Evolutionary conservation across 2,888 invertebrate genomes (phyloP), one percentile per base, ranked within the genome.

Genomic region (Eristalinus aeneus): DNA sequence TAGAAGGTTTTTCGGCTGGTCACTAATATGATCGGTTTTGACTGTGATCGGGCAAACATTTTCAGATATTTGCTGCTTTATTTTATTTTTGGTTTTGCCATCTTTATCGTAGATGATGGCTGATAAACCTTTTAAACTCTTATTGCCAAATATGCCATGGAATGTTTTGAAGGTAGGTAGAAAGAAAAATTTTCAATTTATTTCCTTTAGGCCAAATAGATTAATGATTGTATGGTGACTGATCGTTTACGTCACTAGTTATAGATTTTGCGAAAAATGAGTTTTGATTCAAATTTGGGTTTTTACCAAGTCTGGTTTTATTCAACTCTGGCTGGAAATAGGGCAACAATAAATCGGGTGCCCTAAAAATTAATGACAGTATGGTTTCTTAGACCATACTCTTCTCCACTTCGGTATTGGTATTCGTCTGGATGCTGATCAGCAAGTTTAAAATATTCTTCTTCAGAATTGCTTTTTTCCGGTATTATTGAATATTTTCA

Each of bases 291-390:
- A n/a, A 31, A 31, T 27, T 61, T 2, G 61, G 61, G 3, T 4
- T 6, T 20, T 16, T 6, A 56, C 20, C 4, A 16, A 56, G 5
- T 20, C 12, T 56, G 86, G 65, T 69, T 83, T 61, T 31, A 88
- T 73, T 58, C 83, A 86, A 23, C 86, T 88, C 71, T 56, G 76
- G 27, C 87, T 87, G 11, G 84, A 88, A 64, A 12, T 64, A 64
- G 8, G 64, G 64, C 11, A 64, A 36, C 39, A 36, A 64, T 16
- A 36, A 64, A 20, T 22, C 16, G 9, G 22, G 4, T 27, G 5
- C 2, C 27, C 27, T 27, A 27, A 27, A 27, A 27, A 27, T 27
- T 2, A 3, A 27, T 27, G 27, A 3, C 27, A 27, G 2, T 27
- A 5, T 27, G 5, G 5, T 27, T n/a, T n/a, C n/a, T n/a, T n/a